These are phyloP conservation scores for Cosmia pyralina DNA, from an alignment of 2,888 invertebrate species.

Conservation along the genomic window DNA sequence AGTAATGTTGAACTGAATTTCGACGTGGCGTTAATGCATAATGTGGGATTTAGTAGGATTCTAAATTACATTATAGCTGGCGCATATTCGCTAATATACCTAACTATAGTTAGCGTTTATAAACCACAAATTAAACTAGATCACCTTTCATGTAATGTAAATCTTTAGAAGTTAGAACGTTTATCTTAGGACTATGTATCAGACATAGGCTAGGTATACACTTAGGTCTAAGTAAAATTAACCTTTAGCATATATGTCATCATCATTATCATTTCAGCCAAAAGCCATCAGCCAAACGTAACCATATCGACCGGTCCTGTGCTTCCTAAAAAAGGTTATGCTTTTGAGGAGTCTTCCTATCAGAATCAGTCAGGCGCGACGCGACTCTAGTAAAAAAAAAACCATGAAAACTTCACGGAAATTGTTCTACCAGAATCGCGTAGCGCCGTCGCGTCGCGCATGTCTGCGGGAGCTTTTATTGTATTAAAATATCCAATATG, in stretches of 20 bases:
- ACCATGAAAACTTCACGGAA: no score
- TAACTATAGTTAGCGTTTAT: neutral
- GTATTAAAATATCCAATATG: neutral
- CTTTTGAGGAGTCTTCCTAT: neutral
- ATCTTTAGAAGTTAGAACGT: neutral
- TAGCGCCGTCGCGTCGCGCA: no score
- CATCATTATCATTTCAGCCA: neutral
- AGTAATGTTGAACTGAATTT: constrained; percentile 42
- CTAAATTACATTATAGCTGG: constrained; percentile 1
- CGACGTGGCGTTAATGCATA: constrained; percentile 49
- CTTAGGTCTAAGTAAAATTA: neutral
- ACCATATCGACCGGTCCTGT: neutral
- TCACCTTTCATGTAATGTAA: neutral
- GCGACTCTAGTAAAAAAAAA: no score
- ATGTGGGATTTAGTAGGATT: constrained; percentile 23
- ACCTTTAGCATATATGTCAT: neutral
- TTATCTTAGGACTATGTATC: neutral
- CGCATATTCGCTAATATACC: neutral
- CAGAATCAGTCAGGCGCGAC: no score
- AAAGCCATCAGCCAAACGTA: neutral
- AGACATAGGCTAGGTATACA: neutral
- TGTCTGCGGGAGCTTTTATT: neutral
- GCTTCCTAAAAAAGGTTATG: neutral
- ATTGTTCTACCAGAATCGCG: no score
- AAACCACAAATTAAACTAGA: neutral